These are phyloP conservation scores for Caenorhabditis uteleia DNA, from an alignment of 2,888 invertebrate genomes.

Conservation along the genomic window DNA sequence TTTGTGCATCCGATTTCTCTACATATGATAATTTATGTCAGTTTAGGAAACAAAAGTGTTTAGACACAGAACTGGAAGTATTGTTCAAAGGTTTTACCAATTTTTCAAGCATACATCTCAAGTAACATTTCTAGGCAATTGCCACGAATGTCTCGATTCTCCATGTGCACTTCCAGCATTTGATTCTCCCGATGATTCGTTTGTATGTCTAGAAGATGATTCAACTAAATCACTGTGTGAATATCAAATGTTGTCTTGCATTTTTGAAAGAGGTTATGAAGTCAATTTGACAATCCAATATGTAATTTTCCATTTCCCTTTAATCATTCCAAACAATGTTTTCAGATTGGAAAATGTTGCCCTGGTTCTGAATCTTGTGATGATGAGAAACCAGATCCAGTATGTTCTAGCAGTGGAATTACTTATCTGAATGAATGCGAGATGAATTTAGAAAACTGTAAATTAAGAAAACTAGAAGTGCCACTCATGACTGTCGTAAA, in stretches of 20 bases:
- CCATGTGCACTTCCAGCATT: constrained; percentile 54
- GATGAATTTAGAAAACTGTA: constrained; percentile 41
- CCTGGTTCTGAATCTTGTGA: constrained; percentile 47
- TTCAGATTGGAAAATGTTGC: constrained; percentile 54
- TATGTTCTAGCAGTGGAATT: constrained; percentile 57
- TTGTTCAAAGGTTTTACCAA: constrained; percentile 54
- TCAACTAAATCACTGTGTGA: constrained; percentile 61
- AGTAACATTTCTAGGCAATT: constrained; percentile 47
- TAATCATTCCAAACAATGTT: background rate
- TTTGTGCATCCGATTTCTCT: constrained; percentile 44
- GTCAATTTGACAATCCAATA: constrained; percentile 63
- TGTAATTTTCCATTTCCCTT: constrained; percentile 30
- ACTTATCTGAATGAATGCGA: constrained; percentile 56
- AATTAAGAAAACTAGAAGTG: constrained; percentile 49
- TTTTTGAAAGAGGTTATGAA: constrained; percentile 60
- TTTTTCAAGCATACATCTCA: background rate
- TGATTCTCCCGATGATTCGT: constrained; percentile 55
- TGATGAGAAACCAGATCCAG: constrained; percentile 39
- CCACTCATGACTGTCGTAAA: constrained; percentile 14
- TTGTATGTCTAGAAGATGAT: constrained; percentile 62
- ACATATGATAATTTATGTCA: constrained; percentile 48
- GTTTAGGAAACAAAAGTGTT: constrained; percentile 44
- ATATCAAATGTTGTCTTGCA: constrained; percentile 65
- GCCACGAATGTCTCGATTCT: constrained; percentile 53
- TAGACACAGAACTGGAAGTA: constrained; percentile 33